phyloP scores from a whole-genome alignment of 2,797 vertebrate genomes.

The Caiman crocodilus region DNA sequence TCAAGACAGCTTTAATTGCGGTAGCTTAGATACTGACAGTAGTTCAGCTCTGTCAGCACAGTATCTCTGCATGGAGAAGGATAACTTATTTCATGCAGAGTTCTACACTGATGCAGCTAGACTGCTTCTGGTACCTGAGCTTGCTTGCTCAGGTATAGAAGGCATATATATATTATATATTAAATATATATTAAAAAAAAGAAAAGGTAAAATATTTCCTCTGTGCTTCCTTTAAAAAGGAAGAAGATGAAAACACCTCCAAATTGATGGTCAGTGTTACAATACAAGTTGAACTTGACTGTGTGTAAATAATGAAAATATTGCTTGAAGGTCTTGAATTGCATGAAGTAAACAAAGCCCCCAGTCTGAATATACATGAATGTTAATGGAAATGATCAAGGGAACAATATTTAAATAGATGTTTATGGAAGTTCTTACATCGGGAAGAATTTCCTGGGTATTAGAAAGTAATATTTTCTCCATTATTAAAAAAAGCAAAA shows the following conservation, averaged over 20 bases:
- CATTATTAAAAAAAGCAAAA: slow-evolving; percentile 4
- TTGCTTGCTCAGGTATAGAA: neutral
- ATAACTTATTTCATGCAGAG: too few relatives aligned
- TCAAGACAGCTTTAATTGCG: too few relatives aligned
- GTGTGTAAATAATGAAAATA: slow-evolving; percentile 10
- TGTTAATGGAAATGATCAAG: neutral
- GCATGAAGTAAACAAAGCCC: neutral
- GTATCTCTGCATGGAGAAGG: too few relatives aligned
- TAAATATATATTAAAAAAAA: too few relatives aligned
- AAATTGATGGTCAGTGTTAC: neutral
- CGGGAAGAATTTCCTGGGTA: slow-evolving; percentile 10
- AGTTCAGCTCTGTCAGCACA: too few relatives aligned
- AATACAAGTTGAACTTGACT: neutral
- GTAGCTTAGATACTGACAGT: too few relatives aligned
- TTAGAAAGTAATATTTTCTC: neutral
- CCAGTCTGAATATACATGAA: neutral
- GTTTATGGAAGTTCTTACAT: neutral
- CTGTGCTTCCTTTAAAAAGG: neutral
- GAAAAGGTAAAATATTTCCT: neutral
- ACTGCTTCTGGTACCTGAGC: too few relatives aligned
- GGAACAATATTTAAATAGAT: neutral
- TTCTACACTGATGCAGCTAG: too few relatives aligned
- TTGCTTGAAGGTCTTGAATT: neutral
- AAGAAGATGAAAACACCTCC: neutral
- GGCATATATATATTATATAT: too few relatives aligned